A percentile compares a stretch with the other conserved stretches of the same genome.
Evolutionary conservation across 2,113 vertebrate genomes (phyloP).

Genomic region (Regulus satrapa): DNA sequence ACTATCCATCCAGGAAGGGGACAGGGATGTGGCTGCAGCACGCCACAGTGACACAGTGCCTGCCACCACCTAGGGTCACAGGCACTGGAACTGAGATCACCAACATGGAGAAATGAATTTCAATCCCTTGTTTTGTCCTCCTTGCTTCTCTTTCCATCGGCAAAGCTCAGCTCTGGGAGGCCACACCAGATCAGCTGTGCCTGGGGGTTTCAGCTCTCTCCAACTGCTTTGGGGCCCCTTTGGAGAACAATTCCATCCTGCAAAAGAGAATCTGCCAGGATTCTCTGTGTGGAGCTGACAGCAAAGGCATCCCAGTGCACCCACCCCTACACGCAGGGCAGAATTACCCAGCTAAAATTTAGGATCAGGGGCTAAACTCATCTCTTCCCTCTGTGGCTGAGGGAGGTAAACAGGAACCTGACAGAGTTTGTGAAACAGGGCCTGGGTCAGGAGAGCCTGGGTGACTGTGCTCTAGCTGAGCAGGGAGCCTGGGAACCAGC

Average conservation of each 20-base stretch:
- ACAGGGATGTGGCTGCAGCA: not conserved
- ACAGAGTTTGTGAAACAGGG: not conserved
- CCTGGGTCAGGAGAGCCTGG: not conserved
- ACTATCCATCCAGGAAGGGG: not conserved
- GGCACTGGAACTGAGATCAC: no score
- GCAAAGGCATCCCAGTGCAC: not conserved
- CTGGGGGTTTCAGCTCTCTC: not conserved
- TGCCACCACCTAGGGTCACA: not conserved
- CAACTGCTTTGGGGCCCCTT: not conserved
- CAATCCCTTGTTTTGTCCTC: not conserved
- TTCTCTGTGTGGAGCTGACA: not conserved
- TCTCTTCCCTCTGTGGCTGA: not conserved
- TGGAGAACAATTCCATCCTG: not conserved
- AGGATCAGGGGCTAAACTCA: not conserved
- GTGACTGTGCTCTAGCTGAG: not conserved
- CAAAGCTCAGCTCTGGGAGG: not conserved
- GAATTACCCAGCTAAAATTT: not conserved
- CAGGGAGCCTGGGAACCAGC: not conserved
- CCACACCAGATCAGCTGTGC: not conserved
- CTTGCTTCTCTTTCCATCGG: not conserved
- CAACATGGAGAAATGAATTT: not conserved
- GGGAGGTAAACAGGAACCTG: not conserved
- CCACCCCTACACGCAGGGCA: not conserved
- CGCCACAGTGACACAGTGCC: not conserved
- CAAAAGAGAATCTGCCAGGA: not conserved